phyloP scores from a whole-genome alignment of 2,797 vertebrate species.

The Heliangelus exortis region DNA sequence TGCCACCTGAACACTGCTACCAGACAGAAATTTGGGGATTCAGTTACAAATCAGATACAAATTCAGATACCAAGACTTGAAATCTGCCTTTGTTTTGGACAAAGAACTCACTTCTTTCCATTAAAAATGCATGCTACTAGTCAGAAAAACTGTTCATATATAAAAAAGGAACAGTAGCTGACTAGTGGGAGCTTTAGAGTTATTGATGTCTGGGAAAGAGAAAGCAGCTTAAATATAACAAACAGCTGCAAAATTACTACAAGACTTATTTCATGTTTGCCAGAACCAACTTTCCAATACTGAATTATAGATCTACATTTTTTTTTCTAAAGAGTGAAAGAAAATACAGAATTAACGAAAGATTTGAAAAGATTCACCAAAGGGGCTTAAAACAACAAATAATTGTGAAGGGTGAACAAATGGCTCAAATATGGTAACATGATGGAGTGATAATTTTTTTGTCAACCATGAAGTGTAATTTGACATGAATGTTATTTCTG shows the following conservation, averaged over 20 bases:
- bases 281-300: conserved; percentile 58
- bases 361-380: conserved; percentile 12
- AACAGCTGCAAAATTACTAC: conserved; percentile 43
- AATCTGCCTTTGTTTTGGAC: neutral
- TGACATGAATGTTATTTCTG: conserved; percentile 69
- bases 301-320: conserved; percentile 12
- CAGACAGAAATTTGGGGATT: neutral
- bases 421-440: conserved; percentile 21
- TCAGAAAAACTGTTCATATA: neutral
- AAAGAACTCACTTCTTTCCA: neutral
- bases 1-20: neutral
- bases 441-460: conserved; percentile 65
- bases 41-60: neutral
- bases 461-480: conserved; percentile 42
- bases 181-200: neutral
- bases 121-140: neutral
- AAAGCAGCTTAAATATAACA: neutral
- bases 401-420: neutral
- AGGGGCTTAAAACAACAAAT: conserved; percentile 33
- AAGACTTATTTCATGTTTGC: conserved; percentile 42
- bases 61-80: neutral
- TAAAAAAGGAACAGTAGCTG: neutral
- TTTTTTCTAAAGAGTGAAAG: conserved; percentile 13
- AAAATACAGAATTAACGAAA: neutral
- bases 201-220: neutral